Conservation (phyloP, 2,797 vertebrate species). For the Darevskia mixta region DNA sequence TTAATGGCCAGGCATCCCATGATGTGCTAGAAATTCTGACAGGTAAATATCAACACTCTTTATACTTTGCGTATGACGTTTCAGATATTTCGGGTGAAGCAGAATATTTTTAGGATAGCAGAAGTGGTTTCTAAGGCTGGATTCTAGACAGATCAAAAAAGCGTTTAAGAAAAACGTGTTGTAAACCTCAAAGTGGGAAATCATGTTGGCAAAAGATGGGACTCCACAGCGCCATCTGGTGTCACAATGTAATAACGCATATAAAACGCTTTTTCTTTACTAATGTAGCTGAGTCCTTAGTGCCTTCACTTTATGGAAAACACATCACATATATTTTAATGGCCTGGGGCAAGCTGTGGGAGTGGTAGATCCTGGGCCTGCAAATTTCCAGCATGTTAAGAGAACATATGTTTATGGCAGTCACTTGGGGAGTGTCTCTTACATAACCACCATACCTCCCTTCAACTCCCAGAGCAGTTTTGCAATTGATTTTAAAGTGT, state of each 20-base stretch:
- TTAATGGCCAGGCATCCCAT: constrained; percentile 72
- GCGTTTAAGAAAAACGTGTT: too few relatives aligned
- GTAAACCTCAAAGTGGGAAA: too few relatives aligned
- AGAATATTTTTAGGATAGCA: not conserved
- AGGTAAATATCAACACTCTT: constrained; percentile 67
- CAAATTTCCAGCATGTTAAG: not conserved
- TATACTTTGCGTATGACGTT: accelerated
- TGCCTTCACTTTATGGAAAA: not conserved
- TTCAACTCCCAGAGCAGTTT: not conserved
- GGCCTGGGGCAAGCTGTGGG: not conserved
- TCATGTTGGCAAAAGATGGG: too few relatives aligned
- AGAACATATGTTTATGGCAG: not conserved
- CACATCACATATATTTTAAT: not conserved
- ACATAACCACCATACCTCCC: not conserved
- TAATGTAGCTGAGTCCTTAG: not conserved
- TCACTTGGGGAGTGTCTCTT: too few relatives aligned
- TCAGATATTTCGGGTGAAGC: not conserved
- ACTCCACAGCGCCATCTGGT: too few relatives aligned
- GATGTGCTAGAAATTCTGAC: constrained; percentile 78
- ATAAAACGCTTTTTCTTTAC: not conserved
- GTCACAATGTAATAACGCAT: too few relatives aligned
- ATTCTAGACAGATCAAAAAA: too few relatives aligned
- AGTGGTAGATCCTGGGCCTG: too few relatives aligned
- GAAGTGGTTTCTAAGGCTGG: too few relatives aligned
- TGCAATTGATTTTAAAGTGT: not conserved